Evolutionary conservation across 2,888 invertebrate species (phyloP), one percentile per base, ranked within the genome.

Genomic region (Seira sanloemensis): DNA sequence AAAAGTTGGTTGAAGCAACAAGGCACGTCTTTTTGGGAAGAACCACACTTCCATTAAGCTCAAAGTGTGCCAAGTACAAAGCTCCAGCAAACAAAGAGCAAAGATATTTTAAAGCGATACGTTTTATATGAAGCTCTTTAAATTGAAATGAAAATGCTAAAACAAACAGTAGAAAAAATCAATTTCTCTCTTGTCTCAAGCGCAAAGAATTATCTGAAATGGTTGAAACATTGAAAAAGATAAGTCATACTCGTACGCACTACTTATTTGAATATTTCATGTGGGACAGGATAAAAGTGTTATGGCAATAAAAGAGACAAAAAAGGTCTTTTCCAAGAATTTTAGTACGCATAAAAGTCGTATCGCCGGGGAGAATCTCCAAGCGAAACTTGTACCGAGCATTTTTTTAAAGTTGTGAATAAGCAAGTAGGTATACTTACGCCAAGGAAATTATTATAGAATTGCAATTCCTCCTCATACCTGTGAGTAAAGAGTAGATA

Each of bases 151-250:
- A 58, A 58, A 58, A n/a, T 58, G 58, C 58, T 4, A 58, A 58
- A 9, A 18, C 2, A 58, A 58, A 9, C 9, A 16, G 18, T 18
- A 18, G n/a, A 9, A 4, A 18, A 58, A 58, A 58, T 58, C 58
- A 58, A 58, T 58, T 58, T 58, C 12, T n/a, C 58, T 58, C 58
- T 58, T n/a, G n/a, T n/a, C n/a, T n/a, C n/a, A n/a, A n/a, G n/a
- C n/a, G n/a, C n/a, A n/a, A n/a, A n/a, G n/a, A n/a, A n/a, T n/a
- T n/a, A n/a, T n/a, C n/a, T n/a, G n/a, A n/a, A n/a, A n/a, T n/a
- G n/a, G n/a, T n/a, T n/a, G n/a, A n/a, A n/a, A n/a, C n/a, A n/a
- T n/a, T n/a, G n/a, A n/a, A n/a, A n/a, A n/a, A n/a, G n/a, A n/a
- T n/a, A n/a, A n/a, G n/a, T 37, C 37, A 37, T 37, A 37, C 18